Evolutionary conservation across 2,797 vertebrate species (phyloP).

Genomic region (Clarias platycephalus): DNA sequence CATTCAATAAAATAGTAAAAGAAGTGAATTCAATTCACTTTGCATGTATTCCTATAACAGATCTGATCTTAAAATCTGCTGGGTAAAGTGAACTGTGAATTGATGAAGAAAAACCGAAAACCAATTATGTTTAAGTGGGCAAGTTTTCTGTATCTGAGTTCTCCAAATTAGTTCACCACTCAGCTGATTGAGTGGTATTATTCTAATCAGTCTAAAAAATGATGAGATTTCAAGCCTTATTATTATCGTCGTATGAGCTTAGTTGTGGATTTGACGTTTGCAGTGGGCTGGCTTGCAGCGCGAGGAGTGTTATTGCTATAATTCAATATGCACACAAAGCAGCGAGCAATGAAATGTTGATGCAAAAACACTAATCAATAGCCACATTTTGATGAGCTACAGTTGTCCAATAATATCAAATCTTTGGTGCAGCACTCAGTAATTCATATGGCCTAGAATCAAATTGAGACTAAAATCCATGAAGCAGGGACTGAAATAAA

Average conservation of each 20-base stretch:
- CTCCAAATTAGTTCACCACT: not conserved
- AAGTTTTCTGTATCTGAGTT: not conserved
- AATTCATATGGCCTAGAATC: not conserved
- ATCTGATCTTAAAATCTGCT: not conserved
- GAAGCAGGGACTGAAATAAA: not conserved
- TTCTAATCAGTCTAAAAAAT: constrained; percentile 8
- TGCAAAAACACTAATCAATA: constrained; percentile 1
- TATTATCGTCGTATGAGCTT: too few species aligned
- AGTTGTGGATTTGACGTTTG: not conserved
- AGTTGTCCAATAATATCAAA: not conserved
- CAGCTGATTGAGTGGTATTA: not conserved
- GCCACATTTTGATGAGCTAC: not conserved
- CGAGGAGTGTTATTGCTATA: not conserved
- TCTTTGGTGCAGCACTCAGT: not conserved
- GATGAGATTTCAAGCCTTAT: constrained; percentile 7
- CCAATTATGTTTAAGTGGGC: not conserved
- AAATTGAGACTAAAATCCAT: not conserved
- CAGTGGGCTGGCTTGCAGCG: not conserved
- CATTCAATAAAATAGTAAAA: not conserved
- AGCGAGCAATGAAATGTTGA: not conserved
- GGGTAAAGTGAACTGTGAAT: not conserved
- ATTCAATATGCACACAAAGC: not conserved
- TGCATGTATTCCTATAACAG: not conserved
- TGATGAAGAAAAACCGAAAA: not conserved
- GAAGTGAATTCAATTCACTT: too few species aligned